Conservation (phyloP, 2,113 vertebrate genomes). For the Crotalus horridus region DNA sequence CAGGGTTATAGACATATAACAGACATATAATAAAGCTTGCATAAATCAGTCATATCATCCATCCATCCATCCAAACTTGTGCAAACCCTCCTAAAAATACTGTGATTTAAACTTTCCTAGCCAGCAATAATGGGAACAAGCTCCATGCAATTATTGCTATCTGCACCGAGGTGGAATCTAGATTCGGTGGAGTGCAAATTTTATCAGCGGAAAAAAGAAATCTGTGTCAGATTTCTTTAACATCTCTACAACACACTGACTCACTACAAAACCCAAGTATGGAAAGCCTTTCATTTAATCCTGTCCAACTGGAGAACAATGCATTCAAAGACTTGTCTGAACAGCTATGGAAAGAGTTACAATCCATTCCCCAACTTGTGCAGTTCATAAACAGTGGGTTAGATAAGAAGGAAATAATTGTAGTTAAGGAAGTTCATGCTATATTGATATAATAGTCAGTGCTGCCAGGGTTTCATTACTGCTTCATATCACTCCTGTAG, state of each 20-base stretch:
- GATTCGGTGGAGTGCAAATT: background rate
- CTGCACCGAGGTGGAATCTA: background rate
- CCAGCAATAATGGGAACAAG: background rate
- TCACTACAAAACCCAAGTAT: background rate
- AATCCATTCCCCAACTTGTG: background rate
- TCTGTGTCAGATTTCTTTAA: background rate
- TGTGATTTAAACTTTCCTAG: background rate
- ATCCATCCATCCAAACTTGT: background rate
- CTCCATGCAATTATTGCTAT: background rate
- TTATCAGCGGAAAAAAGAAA: background rate
- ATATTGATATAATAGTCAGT: constrained; percentile 44
- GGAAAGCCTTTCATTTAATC: constrained; percentile 12
- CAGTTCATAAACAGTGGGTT: constrained; percentile 16
- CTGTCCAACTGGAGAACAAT: background rate
- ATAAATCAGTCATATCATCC: background rate
- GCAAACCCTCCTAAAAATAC: background rate
- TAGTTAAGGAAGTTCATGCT: constrained; percentile 30
- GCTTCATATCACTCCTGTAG: constrained; percentile 31
- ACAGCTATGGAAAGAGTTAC: constrained; percentile 25
- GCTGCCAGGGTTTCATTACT: constrained; percentile 36
- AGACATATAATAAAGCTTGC: background rate
- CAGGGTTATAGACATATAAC: background rate
- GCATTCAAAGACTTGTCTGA: constrained; percentile 2
- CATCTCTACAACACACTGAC: background rate
- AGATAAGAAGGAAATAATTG: constrained; percentile 32